A percentile compares a stretch with the other conserved stretches of the same genome.
These are phyloP conservation scores for Onychostoma macrolepis DNA, from an alignment of 2,113 vertebrate genomes.

Conservation along the genomic window DNA sequence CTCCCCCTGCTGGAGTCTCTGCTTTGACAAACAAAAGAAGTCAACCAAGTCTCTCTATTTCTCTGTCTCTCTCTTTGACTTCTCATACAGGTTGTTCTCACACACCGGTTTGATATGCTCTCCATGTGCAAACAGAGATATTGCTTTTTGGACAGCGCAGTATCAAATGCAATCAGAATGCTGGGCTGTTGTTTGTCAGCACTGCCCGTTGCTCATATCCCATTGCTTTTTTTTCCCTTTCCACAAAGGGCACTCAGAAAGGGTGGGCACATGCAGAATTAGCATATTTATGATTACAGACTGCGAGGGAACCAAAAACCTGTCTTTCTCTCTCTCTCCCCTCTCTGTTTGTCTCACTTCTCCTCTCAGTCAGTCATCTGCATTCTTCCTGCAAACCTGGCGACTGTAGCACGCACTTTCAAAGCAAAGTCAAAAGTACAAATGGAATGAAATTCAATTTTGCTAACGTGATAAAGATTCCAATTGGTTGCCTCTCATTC, in stretches of 20 bases:
- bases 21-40: conserved; percentile 27
- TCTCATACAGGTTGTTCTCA: not conserved
- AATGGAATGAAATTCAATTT: not conserved
- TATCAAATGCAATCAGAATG: conserved; percentile 27
- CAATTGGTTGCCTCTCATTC: not conserved
- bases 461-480: not conserved
- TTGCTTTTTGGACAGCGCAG: not conserved
- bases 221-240: conserved; percentile 7
- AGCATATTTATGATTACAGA: conserved; percentile 1
- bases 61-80: not conserved
- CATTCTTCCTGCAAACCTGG: conserved; percentile 56
- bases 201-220: not conserved
- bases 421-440: not conserved
- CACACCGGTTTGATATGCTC: not conserved
- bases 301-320: not conserved
- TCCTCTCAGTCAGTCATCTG: conserved; percentile 58
- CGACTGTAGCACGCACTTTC: not conserved
- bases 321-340: not conserved
- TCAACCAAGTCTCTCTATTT: not conserved
- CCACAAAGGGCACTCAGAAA: not conserved
- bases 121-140: conserved; percentile 20
- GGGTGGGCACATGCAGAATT: not conserved
- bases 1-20: conserved; percentile 86
- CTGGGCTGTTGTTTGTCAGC: conserved; percentile 17
- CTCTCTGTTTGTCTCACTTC: not conserved